These are phyloP conservation scores for Labia minor DNA, from an alignment of 2,888 invertebrate species.

Conservation along the genomic window DNA sequence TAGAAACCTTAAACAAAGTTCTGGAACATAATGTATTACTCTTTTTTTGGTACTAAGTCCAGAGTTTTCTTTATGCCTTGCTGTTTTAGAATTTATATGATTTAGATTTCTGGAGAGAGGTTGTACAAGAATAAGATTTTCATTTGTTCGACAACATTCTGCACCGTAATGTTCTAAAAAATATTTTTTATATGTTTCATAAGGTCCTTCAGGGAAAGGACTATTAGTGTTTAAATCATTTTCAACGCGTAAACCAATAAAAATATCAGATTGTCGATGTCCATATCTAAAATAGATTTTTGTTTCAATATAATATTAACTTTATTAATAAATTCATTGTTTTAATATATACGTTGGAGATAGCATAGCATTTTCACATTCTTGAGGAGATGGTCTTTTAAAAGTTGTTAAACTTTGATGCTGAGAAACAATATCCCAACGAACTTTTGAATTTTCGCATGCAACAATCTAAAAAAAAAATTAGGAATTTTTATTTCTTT, in stretches of 20 bases:
- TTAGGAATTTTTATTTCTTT: no score
- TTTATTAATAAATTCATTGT: no score
- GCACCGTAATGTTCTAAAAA: background rate
- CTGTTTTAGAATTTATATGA: background rate
- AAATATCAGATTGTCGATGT: no score
- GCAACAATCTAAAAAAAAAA: background rate
- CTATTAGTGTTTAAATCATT: background rate
- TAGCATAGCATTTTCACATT: background rate
- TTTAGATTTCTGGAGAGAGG: background rate
- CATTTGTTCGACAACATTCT: background rate
- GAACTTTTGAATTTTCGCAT: background rate
- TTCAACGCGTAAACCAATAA: no score
- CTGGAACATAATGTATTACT: conserved; percentile 64
- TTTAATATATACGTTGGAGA: background rate
- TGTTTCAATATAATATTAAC: no score
- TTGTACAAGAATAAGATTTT: background rate
- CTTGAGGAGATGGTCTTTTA: background rate
- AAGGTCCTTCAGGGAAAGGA: background rate
- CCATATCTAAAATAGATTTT: no score
- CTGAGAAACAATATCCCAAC: conserved; percentile 44
- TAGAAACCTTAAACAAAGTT: conserved; percentile 63
- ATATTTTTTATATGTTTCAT: background rate
- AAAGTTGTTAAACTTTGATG: conserved; percentile 36
- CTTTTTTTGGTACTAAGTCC: conserved; percentile 25
- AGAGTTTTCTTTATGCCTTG: background rate